phyloP scores from a whole-genome alignment of 1,140 invertebrate species.

The Calycopis cecrops region DNA sequence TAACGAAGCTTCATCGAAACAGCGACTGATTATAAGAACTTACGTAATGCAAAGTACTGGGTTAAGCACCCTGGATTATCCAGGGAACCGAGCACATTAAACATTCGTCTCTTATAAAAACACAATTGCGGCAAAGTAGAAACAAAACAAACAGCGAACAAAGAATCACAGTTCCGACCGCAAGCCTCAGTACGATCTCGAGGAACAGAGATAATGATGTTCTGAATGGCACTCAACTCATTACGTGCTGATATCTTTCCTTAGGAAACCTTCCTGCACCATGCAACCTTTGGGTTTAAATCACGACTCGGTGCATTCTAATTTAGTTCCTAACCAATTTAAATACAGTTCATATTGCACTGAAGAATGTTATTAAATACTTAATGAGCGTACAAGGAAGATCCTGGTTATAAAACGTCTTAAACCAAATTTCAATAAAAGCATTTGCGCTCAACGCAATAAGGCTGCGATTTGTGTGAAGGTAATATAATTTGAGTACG shows the following conservation, averaged over 20 bases:
- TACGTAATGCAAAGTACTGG: no score
- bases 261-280: constrained; percentile 38
- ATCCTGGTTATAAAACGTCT: constrained; percentile 34
- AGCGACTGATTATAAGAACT: no score
- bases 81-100: background rate
- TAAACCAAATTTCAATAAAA: constrained; percentile 21
- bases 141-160: constrained; percentile 24
- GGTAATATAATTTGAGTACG: constrained; percentile 23
- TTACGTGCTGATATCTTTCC: constrained; percentile 63
- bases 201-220: constrained; percentile 55
- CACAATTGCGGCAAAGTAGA: constrained; percentile 10
- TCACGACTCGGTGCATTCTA: constrained; percentile 19
- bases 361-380: constrained; percentile 40
- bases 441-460: constrained; percentile 13
- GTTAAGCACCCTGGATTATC: background rate
- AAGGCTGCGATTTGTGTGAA: constrained; percentile 30
- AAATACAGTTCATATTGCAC: constrained; percentile 22
- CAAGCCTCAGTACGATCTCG: constrained; percentile 32
- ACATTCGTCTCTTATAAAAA: constrained; percentile 12
- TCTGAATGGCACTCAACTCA: constrained; percentile 66
- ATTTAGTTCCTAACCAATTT: constrained; percentile 20
- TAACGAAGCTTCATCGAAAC: background rate
- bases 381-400: constrained; percentile 50
- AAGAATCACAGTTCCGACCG: constrained; percentile 28
- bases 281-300: constrained; percentile 28